Base-by-base conservation (phyloP, 1,140 invertebrate genomes). In the Zaprionus capensis region DNA sequence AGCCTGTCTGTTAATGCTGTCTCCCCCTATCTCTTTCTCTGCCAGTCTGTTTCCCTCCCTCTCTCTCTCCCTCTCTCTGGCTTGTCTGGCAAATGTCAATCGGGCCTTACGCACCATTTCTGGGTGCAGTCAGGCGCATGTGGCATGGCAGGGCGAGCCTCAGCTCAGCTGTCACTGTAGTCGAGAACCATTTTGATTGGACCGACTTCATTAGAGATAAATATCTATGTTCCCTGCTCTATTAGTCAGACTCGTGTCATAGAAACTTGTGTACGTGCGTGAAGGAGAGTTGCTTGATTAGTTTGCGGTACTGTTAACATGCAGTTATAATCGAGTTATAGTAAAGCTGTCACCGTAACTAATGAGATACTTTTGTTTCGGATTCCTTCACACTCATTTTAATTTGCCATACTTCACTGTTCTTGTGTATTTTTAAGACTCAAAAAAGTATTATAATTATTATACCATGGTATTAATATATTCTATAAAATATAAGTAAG, bases 41-140 rank as follows among this genome's bases (percentile, higher is more conserved):
- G 9, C 20, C 22, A 17, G 34, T 22, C 17, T n/a, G 12, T 67
- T 24, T 31, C 20, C 17, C 36, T 31, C 17, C 15, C 14, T 55
- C 6, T 26, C 4, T 28, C 11, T 4, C 20, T 49, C 5, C 2
- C 24, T 53, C 14, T 55, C 24, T 62, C 38, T 44, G 24, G 57
- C 41, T 80, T 76, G 75, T 69, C 75, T 71, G 61, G 80, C 80
- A 76, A 86, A 87, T 86, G 83, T 86, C 82, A 83, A 79, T 74
- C 76, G 67, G 57, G 46, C 49, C 75, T 53, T 81, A 84, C 81
- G 81, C 81, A 46, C 41, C 41, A 87, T 86, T 86, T 87, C 66
- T 77, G 51, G 82, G 82, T 82, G 82, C 82, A 85, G 82, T 84
- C 26, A 7, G 24, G 24, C 53, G 71, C 71, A 55, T 70, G 59